These are phyloP conservation scores for Epinotia demarniana DNA, from an alignment of 2,888 invertebrate genomes.

Conservation along the genomic window DNA sequence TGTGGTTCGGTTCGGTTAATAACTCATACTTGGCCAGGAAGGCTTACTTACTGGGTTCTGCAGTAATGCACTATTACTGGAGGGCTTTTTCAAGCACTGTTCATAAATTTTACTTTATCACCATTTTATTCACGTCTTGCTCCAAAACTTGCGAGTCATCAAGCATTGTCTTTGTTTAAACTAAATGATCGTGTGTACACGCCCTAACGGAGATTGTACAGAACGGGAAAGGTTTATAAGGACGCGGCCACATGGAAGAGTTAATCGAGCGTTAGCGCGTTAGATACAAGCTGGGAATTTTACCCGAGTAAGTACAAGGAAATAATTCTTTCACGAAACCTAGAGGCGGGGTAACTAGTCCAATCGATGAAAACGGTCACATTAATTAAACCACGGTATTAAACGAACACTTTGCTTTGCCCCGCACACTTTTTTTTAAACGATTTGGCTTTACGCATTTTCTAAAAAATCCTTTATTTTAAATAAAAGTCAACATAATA, in stretches of 20 bases:
- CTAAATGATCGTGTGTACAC: slow-evolving; percentile 17
- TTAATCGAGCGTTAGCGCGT: slow-evolving; percentile 41
- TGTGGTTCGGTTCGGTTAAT: too few relatives aligned
- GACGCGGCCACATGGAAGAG: slow-evolving; percentile 40
- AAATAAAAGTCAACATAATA: too few relatives aligned
- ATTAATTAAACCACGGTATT: background rate
- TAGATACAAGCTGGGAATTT: slow-evolving; percentile 40
- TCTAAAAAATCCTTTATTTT: too few relatives aligned
- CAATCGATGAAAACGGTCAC: background rate
- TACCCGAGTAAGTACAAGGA: slow-evolving; percentile 1
- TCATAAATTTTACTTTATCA: background rate
- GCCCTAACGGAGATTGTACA: slow-evolving; percentile 34
- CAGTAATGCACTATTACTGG: too few relatives aligned
- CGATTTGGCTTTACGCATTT: too few relatives aligned
- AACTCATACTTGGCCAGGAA: too few relatives aligned
- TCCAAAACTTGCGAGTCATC: background rate
- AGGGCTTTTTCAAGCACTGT: background rate
- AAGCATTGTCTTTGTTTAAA: slow-evolving; percentile 1
- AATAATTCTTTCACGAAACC: slow-evolving; percentile 8
- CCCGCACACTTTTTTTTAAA: background rate
- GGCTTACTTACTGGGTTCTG: too few relatives aligned
- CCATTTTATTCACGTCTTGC: background rate
- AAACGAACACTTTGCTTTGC: background rate
- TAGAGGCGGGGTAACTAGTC: background rate
- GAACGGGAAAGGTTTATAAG: slow-evolving; percentile 43